These are phyloP conservation scores for Heliconius hortense DNA, from an alignment of 2,888 invertebrate genomes.

Conservation along the genomic window DNA sequence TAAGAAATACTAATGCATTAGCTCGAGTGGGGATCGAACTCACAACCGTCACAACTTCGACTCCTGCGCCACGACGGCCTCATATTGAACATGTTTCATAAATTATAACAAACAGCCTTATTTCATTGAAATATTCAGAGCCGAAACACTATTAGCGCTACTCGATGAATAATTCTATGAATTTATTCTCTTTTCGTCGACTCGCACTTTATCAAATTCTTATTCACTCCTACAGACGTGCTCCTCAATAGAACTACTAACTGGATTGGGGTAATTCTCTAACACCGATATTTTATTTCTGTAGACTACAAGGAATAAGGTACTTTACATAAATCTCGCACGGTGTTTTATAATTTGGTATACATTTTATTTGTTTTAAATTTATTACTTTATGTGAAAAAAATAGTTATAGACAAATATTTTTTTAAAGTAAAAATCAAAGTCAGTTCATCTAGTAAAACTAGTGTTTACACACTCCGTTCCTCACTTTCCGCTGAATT, in stretches of 20 bases:
- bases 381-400: not conserved
- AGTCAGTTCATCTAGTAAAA: no score
- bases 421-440: no score
- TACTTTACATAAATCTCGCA: not conserved
- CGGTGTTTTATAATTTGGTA: not conserved
- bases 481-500: no score
- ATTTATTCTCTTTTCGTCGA: slow-evolving; percentile 42
- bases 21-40: no score
- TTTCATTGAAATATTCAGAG: slow-evolving; percentile 29
- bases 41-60: no score
- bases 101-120: not conserved
- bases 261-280: slow-evolving; percentile 27
- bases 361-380: not conserved
- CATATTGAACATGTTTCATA: not conserved
- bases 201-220: slow-evolving; percentile 42
- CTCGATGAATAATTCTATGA: slow-evolving; percentile 39
- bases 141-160: slow-evolving; percentile 30
- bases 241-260: slow-evolving; percentile 33
- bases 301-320: not conserved
- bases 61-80: no score
- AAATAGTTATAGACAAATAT: no score
- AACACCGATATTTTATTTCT: slow-evolving; percentile 25
- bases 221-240: slow-evolving; percentile 40
- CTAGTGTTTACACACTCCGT: no score
- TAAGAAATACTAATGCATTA: no score